These are phyloP conservation scores for Phyllotis vaccarum DNA, from an alignment of 2,797 vertebrate species.

Conservation along the genomic window DNA sequence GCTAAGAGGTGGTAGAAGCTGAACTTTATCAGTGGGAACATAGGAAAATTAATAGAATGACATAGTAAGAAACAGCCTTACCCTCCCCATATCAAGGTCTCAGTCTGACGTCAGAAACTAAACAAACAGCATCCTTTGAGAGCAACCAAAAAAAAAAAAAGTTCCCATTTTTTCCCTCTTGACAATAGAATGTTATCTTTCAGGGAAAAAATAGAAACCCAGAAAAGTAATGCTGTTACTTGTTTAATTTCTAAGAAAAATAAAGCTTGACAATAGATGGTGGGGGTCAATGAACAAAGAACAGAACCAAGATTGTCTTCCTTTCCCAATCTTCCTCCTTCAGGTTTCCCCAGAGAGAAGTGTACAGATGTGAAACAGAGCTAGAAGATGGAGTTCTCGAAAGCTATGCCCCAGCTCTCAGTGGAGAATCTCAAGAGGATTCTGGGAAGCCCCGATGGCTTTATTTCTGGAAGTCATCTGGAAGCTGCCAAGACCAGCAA, in stretches of 20 bases:
- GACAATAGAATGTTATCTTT: conserved; percentile 40
- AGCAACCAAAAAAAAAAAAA: conserved; percentile 9
- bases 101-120: conserved; percentile 55
- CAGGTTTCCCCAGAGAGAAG: background rate
- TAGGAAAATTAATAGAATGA: conserved; percentile 30
- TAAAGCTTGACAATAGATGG: conserved; percentile 32
- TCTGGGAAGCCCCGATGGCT: background rate
- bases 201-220: conserved; percentile 33
- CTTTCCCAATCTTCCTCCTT: background rate
- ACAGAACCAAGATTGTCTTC: conserved; percentile 54
- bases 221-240: conserved; percentile 32
- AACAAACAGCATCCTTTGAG: conserved; percentile 61
- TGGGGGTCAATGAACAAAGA: conserved; percentile 55
- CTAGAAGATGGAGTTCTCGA: background rate
- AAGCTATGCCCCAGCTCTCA: background rate
- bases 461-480: conserved; percentile 49
- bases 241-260: conserved; percentile 45
- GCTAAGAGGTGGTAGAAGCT: conserved; percentile 4
- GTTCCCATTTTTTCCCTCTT: background rate
- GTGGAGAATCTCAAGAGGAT: background rate
- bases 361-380: background rate
- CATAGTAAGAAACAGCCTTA: conserved; percentile 44
- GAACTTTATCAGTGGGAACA: conserved; percentile 14
- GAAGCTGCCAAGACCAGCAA: background rate
- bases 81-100: conserved; percentile 18